Percentiles rank a stretch among this genome's conserved stretches.
These are phyloP conservation scores for Diglossa brunneiventris DNA, from an alignment of 2,113 vertebrate species.

Conservation along the genomic window DNA sequence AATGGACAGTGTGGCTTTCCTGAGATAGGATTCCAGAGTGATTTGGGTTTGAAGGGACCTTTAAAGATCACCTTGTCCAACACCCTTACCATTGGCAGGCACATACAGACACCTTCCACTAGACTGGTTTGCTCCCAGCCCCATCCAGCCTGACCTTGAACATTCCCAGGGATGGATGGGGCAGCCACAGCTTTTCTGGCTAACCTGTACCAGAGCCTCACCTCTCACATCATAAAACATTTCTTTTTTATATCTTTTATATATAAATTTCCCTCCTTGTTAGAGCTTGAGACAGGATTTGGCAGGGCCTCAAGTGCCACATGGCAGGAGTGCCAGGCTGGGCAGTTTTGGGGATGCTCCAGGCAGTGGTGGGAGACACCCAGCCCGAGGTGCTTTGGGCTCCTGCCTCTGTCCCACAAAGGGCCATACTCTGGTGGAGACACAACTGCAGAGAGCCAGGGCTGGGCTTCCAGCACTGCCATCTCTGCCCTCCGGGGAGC, in stretches of 20 bases:
- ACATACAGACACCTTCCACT: background rate
- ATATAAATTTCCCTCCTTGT: rapidly evolving
- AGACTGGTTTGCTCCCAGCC: background rate
- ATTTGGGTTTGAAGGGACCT: background rate
- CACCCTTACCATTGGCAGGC: background rate
- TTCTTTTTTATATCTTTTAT: background rate
- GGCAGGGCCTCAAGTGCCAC: background rate
- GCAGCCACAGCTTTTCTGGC: background rate
- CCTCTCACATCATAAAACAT: background rate
- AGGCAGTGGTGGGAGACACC: background rate
- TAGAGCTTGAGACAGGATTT: background rate
- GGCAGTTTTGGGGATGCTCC: background rate
- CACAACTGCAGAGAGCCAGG: background rate
- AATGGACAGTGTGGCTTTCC: background rate
- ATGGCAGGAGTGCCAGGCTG: background rate
- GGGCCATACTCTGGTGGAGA: background rate
- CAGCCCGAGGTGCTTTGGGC: rapidly evolving
- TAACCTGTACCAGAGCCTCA: background rate
- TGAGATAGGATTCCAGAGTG: background rate
- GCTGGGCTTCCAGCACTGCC: background rate
- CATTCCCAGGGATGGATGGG: background rate
- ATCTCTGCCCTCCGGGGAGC: background rate
- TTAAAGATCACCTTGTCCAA: background rate
- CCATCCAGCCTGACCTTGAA: background rate
- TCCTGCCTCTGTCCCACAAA: background rate